A percentile compares a stretch with the other conserved stretches of the same genome.
phyloP scores from a whole-genome alignment of 1,140 invertebrate species.

The Popillia japonica region DNA sequence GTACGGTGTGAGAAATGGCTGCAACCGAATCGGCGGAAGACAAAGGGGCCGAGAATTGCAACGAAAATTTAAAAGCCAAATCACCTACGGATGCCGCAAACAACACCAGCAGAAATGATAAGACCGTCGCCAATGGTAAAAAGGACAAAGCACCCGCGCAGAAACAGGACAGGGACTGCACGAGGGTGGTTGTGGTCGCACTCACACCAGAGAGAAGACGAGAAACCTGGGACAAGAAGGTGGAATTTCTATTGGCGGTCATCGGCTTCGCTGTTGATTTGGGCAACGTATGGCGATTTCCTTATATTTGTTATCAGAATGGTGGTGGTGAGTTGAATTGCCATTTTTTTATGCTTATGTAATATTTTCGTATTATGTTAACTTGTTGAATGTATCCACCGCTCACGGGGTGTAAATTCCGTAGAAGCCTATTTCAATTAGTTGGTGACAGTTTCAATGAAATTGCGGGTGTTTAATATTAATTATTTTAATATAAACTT shows the following conservation, averaged over 20 bases:
- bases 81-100: constrained; percentile 36
- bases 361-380: too few relatives aligned
- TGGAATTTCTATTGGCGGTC: constrained; percentile 87
- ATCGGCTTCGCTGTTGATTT: constrained; percentile 89
- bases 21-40: constrained; percentile 39
- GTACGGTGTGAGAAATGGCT: constrained; percentile 35
- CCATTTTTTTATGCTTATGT: too few relatives aligned
- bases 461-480: too few relatives aligned
- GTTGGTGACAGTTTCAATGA: too few relatives aligned
- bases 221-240: constrained; percentile 84
- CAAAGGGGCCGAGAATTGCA: constrained; percentile 13
- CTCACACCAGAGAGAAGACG: constrained; percentile 68
- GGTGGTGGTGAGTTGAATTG: constrained; percentile 72
- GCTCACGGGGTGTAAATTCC: too few relatives aligned
- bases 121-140: constrained; percentile 22
- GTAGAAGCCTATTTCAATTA: too few relatives aligned
- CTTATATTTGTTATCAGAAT: constrained; percentile 83
- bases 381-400: too few relatives aligned
- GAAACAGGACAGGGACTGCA: constrained; percentile 52
- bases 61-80: constrained; percentile 39
- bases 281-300: constrained; percentile 83
- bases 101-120: constrained; percentile 21
- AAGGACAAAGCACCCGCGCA: constrained; percentile 46
- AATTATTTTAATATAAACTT: too few relatives aligned
- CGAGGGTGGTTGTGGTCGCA: constrained; percentile 69